phyloP scores from a whole-genome alignment of 2,888 invertebrate genomes.

The Tipula unca region DNA sequence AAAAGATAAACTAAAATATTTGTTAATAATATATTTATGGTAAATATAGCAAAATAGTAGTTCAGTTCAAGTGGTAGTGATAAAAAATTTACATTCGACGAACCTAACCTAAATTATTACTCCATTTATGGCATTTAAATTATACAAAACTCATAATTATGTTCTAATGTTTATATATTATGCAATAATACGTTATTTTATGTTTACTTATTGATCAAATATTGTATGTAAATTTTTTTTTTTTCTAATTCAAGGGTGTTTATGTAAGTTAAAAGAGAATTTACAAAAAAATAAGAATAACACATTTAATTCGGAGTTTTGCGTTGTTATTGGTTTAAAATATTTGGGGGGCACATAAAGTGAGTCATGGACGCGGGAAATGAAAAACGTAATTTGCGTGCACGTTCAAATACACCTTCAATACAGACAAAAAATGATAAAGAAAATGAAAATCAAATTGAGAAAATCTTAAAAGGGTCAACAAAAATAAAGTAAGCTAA shows the following conservation, averaged over 20 bases:
- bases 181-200: background rate
- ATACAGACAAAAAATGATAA: conserved; percentile 33
- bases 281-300: background rate
- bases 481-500: background rate
- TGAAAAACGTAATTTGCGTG: conserved; percentile 38
- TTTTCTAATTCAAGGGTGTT: background rate
- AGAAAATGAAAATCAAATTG: background rate
- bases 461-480: background rate
- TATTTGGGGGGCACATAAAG: conserved; percentile 2
- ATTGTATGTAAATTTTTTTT: background rate
- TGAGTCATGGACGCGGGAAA: conserved; percentile 8
- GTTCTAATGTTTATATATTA: background rate
- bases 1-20: background rate
- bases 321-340: background rate
- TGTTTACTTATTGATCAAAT: background rate
- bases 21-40: background rate
- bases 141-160: background rate
- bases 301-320: background rate
- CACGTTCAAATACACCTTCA: conserved; percentile 62
- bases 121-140: background rate
- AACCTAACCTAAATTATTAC: background rate
- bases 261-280: background rate
- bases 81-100: background rate
- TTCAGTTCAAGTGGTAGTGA: background rate
- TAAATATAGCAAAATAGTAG: background rate